Percentiles rank a stretch among this genome's conserved stretches.
phyloP scores from a whole-genome alignment of 2,797 vertebrate genomes.

The Prionace glauca region DNA sequence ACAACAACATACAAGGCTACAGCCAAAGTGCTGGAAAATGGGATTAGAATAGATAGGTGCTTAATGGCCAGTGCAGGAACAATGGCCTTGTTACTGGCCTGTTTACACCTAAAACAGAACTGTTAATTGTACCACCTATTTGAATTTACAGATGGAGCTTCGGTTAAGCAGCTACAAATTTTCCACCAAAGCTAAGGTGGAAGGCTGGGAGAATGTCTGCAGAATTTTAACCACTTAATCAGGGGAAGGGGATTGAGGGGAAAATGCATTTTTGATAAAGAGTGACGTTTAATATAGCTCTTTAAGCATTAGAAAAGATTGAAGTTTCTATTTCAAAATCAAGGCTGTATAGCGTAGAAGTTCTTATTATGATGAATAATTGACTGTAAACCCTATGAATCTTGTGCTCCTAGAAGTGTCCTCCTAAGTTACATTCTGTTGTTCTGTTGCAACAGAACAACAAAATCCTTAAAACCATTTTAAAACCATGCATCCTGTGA shows the following conservation, averaged over 20 bases:
- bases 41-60: too few species aligned
- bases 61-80: too few species aligned
- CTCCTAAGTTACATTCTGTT: not conserved
- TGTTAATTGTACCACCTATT: not conserved
- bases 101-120: not conserved
- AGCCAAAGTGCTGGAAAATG: too few species aligned
- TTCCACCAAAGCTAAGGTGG: not conserved
- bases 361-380: not conserved
- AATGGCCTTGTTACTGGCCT: not conserved
- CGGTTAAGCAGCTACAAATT: not conserved
- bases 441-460: not conserved
- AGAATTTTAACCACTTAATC: not conserved
- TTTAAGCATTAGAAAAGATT: not conserved
- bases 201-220: not conserved
- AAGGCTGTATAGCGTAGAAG: not conserved
- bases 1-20: too few species aligned
- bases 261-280: not conserved
- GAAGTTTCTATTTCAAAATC: not conserved
- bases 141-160: not conserved
- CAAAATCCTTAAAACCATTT: too few species aligned
- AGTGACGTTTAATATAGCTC: not conserved
- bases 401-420: not conserved
- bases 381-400: too few species aligned
- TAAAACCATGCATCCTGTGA: not conserved
- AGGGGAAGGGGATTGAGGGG: not conserved